Percentiles rank a stretch among this genome's conserved stretches.
These are phyloP conservation scores for Thymelicus lineola DNA, from an alignment of 2,888 invertebrate genomes.

Conservation along the genomic window DNA sequence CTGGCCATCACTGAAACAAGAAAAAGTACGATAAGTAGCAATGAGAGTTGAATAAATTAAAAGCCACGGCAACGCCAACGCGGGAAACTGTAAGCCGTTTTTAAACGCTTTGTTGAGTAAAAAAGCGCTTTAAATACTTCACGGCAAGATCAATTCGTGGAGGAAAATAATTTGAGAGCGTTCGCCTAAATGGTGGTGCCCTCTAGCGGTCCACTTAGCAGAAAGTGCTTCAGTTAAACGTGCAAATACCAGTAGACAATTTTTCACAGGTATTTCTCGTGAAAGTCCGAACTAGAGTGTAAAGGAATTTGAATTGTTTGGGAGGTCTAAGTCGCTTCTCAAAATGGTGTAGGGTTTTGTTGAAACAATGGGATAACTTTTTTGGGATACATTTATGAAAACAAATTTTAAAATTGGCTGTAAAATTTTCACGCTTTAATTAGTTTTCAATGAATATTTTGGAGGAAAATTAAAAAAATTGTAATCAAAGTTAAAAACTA, in stretches of 20 bases:
- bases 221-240: not conserved
- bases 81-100: not conserved
- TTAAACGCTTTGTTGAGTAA: conserved; percentile 13
- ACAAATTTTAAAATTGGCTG: no score
- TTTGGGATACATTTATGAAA: no score
- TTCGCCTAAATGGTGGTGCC: conserved; percentile 2
- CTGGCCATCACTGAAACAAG: not conserved
- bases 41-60: not conserved
- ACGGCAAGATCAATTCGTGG: conserved; percentile 17
- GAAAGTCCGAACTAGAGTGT: no score
- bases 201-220: conserved; percentile 3
- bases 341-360: no score
- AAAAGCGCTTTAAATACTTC: conserved; percentile 12
- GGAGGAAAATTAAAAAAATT: no score
- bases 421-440: no score
- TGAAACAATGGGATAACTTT: no score
- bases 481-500: no score
- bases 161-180: conserved; percentile 14
- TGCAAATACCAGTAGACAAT: not conserved
- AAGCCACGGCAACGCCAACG: not conserved
- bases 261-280: no score
- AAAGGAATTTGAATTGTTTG: no score
- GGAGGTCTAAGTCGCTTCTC: no score
- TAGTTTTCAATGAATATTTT: no score
- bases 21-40: not conserved